phyloP scores from a whole-genome alignment of 1,140 invertebrate species.

The Ceratitis capitata region DNA sequence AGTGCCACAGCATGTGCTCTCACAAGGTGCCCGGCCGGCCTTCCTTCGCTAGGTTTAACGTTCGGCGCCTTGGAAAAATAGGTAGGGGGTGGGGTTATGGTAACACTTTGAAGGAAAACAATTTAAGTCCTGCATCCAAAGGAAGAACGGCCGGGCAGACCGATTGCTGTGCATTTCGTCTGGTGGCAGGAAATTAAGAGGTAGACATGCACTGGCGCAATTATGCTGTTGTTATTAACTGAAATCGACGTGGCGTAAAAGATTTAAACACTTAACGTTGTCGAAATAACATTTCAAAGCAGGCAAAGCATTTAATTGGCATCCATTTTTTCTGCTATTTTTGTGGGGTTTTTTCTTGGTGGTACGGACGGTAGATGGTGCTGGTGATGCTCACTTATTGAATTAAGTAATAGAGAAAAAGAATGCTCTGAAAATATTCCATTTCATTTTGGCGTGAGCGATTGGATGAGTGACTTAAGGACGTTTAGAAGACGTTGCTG shows the following conservation, averaged over 20 bases:
- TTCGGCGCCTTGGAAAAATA: not conserved
- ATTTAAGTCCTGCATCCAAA: no score
- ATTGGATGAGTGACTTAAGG: no score
- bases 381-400: no score
- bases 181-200: slow-evolving; percentile 13
- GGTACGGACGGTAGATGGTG: no score
- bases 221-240: slow-evolving; percentile 1
- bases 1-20: not conserved
- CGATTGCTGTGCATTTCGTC: not conserved
- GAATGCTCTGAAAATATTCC: no score
- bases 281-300: not conserved
- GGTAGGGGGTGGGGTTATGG: no score
- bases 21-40: no score
- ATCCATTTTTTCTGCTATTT: not conserved
- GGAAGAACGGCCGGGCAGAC: not conserved
- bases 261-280: not conserved
- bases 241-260: not conserved
- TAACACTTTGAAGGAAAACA: not conserved
- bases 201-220: not conserved
- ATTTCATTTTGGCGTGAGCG: no score
- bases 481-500: no score
- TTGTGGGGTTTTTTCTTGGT: no score
- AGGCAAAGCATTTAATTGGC: not conserved
- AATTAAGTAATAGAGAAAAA: no score
- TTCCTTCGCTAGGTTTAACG: not conserved